A percentile compares a stretch with the other conserved stretches of the same genome.
These are phyloP conservation scores for Boulengeromyrus knoepffleri DNA, from an alignment of 2,113 vertebrate genomes.

Conservation along the genomic window DNA sequence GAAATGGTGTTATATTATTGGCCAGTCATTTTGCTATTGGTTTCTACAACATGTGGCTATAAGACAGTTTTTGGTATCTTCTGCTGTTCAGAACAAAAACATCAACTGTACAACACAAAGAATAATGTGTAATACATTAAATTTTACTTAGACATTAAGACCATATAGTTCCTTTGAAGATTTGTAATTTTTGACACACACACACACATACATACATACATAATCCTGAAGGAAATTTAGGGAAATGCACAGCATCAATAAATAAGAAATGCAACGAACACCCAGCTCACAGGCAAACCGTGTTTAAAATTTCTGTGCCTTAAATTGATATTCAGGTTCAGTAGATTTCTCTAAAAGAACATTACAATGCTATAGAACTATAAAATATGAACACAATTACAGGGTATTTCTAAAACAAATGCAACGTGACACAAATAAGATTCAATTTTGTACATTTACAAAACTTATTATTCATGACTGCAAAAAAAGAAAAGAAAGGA, in stretches of 20 bases:
- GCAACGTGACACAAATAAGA: neutral
- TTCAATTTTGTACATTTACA: neutral
- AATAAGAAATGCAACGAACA: neutral
- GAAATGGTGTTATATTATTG: neutral
- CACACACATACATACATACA: too few species aligned
- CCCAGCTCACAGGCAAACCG: neutral
- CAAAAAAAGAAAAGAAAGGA: neutral
- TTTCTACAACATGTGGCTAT: neutral
- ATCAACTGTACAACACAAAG: neutral
- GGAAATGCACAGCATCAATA: too few species aligned
- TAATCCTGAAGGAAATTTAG: too few species aligned
- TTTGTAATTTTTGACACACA: neutral
- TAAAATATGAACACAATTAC: neutral
- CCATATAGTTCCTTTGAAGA: neutral
- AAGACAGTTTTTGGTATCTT: neutral
- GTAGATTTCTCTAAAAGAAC: neutral
- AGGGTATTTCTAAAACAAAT: neutral
- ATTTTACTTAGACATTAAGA: neutral
- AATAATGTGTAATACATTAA: neutral
- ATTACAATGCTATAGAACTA: neutral
- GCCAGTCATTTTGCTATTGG: neutral
- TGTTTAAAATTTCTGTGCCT: neutral
- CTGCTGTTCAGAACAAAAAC: neutral
- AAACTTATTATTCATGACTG: slow-evolving; percentile 3
- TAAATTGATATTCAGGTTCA: neutral